These are phyloP conservation scores for Drosophila arawakana DNA, from an alignment of 1,140 invertebrate species.

Conservation along the genomic window DNA sequence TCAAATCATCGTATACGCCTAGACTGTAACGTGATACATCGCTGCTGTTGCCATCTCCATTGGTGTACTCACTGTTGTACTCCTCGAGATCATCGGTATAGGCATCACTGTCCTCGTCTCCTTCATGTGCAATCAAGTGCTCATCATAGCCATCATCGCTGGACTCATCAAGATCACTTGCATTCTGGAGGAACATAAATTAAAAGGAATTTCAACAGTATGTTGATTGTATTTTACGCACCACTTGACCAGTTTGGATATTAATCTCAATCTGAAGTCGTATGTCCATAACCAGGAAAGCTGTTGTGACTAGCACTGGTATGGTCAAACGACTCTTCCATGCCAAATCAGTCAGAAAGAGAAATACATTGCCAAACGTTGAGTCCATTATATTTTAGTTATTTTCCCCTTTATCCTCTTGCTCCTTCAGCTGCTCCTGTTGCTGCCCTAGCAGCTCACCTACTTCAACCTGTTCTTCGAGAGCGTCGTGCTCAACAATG, in stretches of 20 bases:
- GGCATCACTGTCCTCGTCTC: constrained; percentile 61
- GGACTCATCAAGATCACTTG: constrained; percentile 67
- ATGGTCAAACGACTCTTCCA: constrained; percentile 85
- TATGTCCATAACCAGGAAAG: constrained; percentile 85
- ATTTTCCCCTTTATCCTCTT: constrained; percentile 3
- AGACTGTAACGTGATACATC: constrained; percentile 55
- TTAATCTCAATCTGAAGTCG: constrained; percentile 86
- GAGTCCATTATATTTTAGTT: constrained; percentile 69
- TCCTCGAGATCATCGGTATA: constrained; percentile 72
- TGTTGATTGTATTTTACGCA: constrained; percentile 21
- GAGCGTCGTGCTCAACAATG: constrained; percentile 85
- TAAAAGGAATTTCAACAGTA: not conserved
- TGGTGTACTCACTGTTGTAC: constrained; percentile 69
- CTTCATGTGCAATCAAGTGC: constrained; percentile 22
- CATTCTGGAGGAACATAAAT: constrained; percentile 48
- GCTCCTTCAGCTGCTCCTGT: constrained; percentile 13
- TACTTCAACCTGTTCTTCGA: constrained; percentile 54
- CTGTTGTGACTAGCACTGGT: constrained; percentile 85
- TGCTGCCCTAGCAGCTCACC: constrained; percentile 18
- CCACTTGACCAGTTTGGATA: constrained; percentile 84
- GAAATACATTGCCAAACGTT: constrained; percentile 81
- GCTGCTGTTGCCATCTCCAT: constrained; percentile 63
- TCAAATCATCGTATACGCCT: constrained; percentile 61
- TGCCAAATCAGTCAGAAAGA: constrained; percentile 85
- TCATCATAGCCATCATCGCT: constrained; percentile 52